phyloP scores from a whole-genome alignment of 2,797 vertebrate genomes.

The Chelon labrosus region DNA sequence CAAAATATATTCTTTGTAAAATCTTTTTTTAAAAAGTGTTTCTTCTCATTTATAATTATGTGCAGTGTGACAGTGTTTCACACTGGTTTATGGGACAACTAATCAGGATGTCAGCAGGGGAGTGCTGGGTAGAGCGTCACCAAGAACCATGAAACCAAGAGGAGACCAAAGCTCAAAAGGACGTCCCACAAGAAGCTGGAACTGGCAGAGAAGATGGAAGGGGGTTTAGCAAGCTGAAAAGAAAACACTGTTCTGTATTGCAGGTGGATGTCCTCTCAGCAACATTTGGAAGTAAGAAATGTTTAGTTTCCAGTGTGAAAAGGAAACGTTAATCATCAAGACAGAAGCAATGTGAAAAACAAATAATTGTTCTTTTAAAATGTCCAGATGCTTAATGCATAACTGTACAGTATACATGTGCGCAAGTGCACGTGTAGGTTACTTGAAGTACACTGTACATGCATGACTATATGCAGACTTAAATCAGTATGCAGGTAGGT shows the following conservation, averaged over 20 bases:
- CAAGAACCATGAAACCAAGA: constrained; percentile 39
- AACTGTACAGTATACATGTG: neutral
- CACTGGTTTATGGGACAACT: constrained; percentile 43
- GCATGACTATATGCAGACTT: neutral
- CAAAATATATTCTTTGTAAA: neutral
- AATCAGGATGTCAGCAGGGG: constrained; percentile 57
- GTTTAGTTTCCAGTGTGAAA: constrained; percentile 46
- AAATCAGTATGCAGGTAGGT: neutral
- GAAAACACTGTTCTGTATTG: constrained; percentile 8
- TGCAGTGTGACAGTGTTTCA: constrained; percentile 31
- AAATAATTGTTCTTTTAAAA: neutral
- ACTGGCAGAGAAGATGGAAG: constrained; percentile 14
- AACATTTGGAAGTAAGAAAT: constrained; percentile 34
- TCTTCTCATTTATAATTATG: constrained; percentile 1
- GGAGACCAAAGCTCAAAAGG: constrained; percentile 37
- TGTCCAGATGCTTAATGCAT: neutral
- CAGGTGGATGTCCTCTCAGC: constrained; percentile 25
- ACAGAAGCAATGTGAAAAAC: constrained; percentile 6
- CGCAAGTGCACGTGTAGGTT: neutral
- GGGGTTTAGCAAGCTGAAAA: constrained; percentile 36
- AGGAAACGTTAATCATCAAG: constrained; percentile 41
- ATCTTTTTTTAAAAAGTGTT: neutral
- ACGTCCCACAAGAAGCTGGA: constrained; percentile 41
- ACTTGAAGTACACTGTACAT: neutral
- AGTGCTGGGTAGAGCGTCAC: constrained; percentile 73